Base-by-base conservation (phyloP, 2,797 vertebrate genomes). In the Amblyopsis hoosieri region DNA sequence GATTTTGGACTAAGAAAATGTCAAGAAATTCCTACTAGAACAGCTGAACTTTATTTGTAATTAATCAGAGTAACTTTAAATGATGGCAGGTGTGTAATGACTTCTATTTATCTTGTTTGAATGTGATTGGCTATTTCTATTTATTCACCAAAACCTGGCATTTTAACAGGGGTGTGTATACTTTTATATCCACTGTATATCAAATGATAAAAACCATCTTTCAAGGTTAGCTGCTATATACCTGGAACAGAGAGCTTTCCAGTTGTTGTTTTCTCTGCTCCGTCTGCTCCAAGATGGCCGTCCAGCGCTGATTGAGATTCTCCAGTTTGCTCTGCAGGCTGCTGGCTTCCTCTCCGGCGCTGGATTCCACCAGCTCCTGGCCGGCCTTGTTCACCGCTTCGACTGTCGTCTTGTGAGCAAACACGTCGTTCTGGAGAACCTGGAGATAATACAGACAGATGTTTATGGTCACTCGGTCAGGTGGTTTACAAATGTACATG, bases 361-460 rank as follows among this genome's bases (percentile, higher is more conserved):
- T 99, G 50, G 95, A 98, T 68, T 93, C 91, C 58, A 98, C 94
- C 67, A 99, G 88, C 48, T 98, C 96, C 70, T 89, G 94, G 65
- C 98, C 98, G 8, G 97, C 98, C 85, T 95, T 97, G 66, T 95
- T 96, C 74, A 99, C 97, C 0, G 95, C 93, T 89, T 98, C 95
- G 51, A 99, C 94, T 0, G 97, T 99, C 4, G 94, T 91, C 80
- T 97, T 94, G 71, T 99, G 98, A 72, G 98, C 97, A 69, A 98
- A 84, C 57, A 99, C 97, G 37, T 99, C 98, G 60, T 97, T 97
- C 82, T 98, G 94, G 14, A 99, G 94, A 52, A 99, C 96, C 98
- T 99, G 80, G 29, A 76, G 52, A 62, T 3, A 17, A 3, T 37
- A 3, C 2, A 42, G 52, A 2, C 17, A 49, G 12, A 29, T 29